These are phyloP conservation scores for Camarhynchus parvulus DNA, from an alignment of 2,113 vertebrate species.

Conservation along the genomic window DNA sequence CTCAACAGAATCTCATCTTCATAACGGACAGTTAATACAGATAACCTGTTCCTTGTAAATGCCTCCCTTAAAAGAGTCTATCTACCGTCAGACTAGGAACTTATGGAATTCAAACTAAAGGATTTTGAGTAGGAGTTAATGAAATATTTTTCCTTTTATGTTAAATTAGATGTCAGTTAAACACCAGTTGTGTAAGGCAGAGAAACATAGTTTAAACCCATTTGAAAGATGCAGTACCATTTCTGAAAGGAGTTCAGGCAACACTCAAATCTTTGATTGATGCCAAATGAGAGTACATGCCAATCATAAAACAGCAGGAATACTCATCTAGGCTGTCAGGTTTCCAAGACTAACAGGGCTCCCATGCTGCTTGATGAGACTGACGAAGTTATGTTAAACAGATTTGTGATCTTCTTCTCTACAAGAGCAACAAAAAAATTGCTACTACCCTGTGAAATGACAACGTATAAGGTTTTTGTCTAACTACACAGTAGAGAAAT, in stretches of 20 bases:
- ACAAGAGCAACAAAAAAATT: background rate
- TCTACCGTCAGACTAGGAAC: background rate
- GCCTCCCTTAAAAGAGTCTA: background rate
- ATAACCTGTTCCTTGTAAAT: background rate
- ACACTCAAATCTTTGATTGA: background rate
- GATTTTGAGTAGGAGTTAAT: background rate
- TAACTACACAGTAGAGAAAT: background rate
- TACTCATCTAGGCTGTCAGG: background rate
- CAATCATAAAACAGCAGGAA: constrained; percentile 21
- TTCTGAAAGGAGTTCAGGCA: constrained; percentile 4
- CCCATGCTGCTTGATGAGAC: constrained; percentile 23
- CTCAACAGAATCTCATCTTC: background rate
- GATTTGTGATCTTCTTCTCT: background rate
- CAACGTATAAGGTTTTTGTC: background rate
- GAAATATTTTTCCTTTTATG: constrained; percentile 16
- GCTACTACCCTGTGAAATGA: background rate
- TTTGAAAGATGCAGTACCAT: background rate
- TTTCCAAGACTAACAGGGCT: background rate
- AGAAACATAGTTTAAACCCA: background rate
- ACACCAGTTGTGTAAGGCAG: background rate
- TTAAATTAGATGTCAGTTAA: constrained; percentile 33
- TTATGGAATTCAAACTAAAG: background rate
- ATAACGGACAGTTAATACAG: background rate
- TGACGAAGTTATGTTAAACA: background rate
- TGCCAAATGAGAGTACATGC: background rate